Base-by-base conservation (phyloP, 1,140 invertebrate genomes). In the Leptopilina boulardi region DNA sequence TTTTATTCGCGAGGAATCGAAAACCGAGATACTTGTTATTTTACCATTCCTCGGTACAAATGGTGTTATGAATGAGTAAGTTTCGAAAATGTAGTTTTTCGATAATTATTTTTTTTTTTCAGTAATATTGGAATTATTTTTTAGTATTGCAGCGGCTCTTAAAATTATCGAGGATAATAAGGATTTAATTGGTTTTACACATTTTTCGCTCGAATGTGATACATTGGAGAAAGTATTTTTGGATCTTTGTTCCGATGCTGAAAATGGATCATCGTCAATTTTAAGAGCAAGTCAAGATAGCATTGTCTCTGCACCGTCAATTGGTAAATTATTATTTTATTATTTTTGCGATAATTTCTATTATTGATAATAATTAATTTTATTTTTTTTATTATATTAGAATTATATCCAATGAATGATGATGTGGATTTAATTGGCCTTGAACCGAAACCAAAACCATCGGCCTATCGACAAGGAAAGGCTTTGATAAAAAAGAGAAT, bases 211-310 rank as follows among this genome's bases (percentile, higher is more conserved):
- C 84, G 92, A 93, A 85, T 93, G 93, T 82, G 92, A 92, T 83
- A 92, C 89, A 15, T 86, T 93, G 51, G 93, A 93, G 77, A 91
- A 91, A 73, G 92, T 93, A 26, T 93, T 93, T 83, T 87, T 92
- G 80, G 89, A 92, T 77, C 87, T 93, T 41, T 93, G 92, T 77
- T 77, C 87, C 11, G 86, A 89, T 30, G 89, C 88, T 5, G 91
- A 92, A 59, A 77, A 77, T 13, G 82, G 80, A 70, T 76, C 78
- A 70, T 76, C 78, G 1, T 66, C 73, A 0, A n/a, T 56, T 56
- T 54, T 77, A 5, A 79, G 74, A 71, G 30, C 72, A 5, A 83
- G 76, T 59, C 74, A 81, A 26, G 84, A 86, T n/a, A 89, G 79
- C 70, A 70, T 83, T 30, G 66, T 74, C 10, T 82, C 54, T 19